Percentiles rank a stretch among this genome's conserved stretches.
Evolutionary conservation across 1,140 invertebrate species (phyloP).

Genomic region (Scaptomyza graminum): DNA sequence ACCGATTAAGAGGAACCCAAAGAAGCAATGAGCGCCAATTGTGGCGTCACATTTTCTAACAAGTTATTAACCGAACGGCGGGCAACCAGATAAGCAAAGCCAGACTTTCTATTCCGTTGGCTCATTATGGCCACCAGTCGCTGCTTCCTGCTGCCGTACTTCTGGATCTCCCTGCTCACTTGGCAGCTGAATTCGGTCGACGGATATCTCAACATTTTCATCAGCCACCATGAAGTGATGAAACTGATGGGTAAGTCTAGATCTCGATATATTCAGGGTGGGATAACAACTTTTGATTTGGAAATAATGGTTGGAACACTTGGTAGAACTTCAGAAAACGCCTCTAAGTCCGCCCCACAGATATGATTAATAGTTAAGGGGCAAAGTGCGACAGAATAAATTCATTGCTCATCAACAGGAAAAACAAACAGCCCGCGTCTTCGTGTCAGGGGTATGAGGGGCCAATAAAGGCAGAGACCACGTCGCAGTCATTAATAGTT

Average conservation of each 20-base stretch:
- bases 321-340: constrained; percentile 22
- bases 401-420: constrained; percentile 69
- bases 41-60: constrained; percentile 49
- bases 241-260: constrained; percentile 88
- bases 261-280: neutral
- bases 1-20: neutral
- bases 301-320: constrained; percentile 40
- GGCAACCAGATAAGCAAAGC: constrained; percentile 15
- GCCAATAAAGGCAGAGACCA: constrained; percentile 21
- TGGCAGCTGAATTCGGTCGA: constrained; percentile 64
- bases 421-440: constrained; percentile 56
- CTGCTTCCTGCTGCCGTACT: constrained; percentile 33
- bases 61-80: constrained; percentile 52
- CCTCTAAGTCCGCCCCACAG: constrained; percentile 26
- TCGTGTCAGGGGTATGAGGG: neutral
- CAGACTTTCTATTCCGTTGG: constrained; percentile 5
- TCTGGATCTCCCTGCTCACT: constrained; percentile 45
- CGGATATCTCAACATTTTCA: constrained; percentile 90
- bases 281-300: constrained; percentile 24
- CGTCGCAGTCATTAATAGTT: constrained; percentile 76
- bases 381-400: constrained; percentile 68
- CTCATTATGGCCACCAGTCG: constrained; percentile 16
- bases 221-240: constrained; percentile 90
- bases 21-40: constrained; percentile 49
- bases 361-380: constrained; percentile 69